Percentiles rank a stretch among this genome's conserved stretches.
phyloP scores from a whole-genome alignment of 2,113 vertebrate genomes.

The Pterophyllum scalare region DNA sequence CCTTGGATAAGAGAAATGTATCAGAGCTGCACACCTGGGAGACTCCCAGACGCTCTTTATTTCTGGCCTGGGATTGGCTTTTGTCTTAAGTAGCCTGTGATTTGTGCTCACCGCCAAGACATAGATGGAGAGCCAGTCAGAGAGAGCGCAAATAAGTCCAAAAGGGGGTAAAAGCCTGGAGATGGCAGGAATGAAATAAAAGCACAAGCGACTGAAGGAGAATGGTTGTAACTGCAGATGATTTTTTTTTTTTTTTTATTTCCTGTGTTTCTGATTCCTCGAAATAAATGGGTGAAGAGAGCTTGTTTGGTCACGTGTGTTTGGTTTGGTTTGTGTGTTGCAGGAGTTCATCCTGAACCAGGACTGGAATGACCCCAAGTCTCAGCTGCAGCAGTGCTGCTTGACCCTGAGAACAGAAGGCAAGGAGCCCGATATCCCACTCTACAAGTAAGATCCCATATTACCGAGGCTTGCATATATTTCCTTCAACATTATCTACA shows the following conservation, averaged over 20 bases:
- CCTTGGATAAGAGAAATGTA: conserved; percentile 71
- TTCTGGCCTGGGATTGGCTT: conserved; percentile 67
- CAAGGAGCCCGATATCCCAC: conserved; percentile 97
- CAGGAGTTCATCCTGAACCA: conserved; percentile 99
- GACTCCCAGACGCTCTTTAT: conserved; percentile 67
- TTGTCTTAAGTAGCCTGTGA: conserved; percentile 80
- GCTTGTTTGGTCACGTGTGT: neutral
- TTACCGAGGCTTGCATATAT: neutral
- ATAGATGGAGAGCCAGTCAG: conserved; percentile 52
- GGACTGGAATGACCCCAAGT: conserved; percentile 99
- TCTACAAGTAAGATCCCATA: conserved; percentile 91
- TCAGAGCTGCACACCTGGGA: conserved; percentile 78
- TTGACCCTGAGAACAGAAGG: conserved; percentile 96
- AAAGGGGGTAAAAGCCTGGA: conserved; percentile 19
- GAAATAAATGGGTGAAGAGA: neutral
- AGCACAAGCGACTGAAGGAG: conserved; percentile 25
- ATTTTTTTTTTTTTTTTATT: neutral
- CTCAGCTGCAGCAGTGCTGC: conserved; percentile 98
- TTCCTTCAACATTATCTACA: rapidly evolving
- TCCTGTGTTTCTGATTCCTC: neutral
- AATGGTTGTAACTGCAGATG: neutral
- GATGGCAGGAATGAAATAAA: conserved; percentile 65
- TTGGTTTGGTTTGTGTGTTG: conserved; percentile 31
- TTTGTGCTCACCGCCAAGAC: conserved; percentile 65
- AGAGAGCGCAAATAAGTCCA: conserved; percentile 53